Percentiles rank a stretch among this genome's conserved stretches.
Conservation (phyloP, 2,888 invertebrate genomes). For the Endotricha flammealis region DNA sequence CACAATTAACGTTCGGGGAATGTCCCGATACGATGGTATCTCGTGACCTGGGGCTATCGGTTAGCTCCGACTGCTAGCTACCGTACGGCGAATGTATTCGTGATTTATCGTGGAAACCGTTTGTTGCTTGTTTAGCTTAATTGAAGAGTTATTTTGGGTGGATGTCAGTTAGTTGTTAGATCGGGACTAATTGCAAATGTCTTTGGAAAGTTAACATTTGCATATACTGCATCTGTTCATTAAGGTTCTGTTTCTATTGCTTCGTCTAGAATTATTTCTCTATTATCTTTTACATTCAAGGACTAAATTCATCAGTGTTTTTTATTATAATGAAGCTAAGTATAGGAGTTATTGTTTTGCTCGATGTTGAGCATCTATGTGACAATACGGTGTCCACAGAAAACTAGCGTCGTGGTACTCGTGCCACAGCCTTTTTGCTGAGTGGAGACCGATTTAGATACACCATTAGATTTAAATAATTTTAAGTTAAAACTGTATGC, state of each 20-base stretch:
- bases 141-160: slow-evolving; percentile 34
- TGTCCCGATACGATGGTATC: slow-evolving; percentile 65
- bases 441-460: no score
- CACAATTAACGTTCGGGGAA: slow-evolving; percentile 64
- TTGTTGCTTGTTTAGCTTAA: slow-evolving; percentile 51
- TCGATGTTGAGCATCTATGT: no score
- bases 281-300: no score
- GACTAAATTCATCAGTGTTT: no score
- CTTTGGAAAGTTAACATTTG: background rate
- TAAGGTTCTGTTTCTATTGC: background rate
- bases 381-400: no score
- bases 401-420: no score
- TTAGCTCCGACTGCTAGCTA: slow-evolving; percentile 57
- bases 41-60: slow-evolving; percentile 67
- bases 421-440: no score
- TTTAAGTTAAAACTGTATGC: no score
- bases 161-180: slow-evolving; percentile 7
- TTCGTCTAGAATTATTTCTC: no score
- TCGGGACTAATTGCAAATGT: slow-evolving; percentile 6
- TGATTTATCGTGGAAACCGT: slow-evolving; percentile 63
- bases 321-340: no score
- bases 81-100: slow-evolving; percentile 47
- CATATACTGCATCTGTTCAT: background rate
- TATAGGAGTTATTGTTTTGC: no score
- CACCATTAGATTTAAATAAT: no score